Conservation (phyloP, 2,888 invertebrate genomes). For the Ferrisia virgata region DNA sequence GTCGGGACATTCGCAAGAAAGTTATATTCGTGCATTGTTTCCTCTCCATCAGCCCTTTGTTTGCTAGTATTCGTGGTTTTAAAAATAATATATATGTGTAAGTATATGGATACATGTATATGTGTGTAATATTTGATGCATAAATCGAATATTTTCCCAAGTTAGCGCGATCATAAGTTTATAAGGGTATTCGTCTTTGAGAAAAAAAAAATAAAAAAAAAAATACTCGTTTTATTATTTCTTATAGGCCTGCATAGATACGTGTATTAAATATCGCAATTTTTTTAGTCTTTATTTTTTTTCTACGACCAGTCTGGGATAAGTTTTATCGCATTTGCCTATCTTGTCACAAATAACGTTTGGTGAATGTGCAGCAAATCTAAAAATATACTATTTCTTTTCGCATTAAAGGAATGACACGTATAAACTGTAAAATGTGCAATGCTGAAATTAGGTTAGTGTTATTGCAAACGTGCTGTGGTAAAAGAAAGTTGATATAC, state of each 20-base stretch:
- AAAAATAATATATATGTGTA: not conserved
- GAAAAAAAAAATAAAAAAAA: not conserved
- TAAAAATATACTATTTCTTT: not conserved
- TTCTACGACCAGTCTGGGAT: not conserved
- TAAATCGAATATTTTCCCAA: not conserved
- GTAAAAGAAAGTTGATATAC: slow-evolving; percentile 8
- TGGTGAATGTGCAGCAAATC: not conserved
- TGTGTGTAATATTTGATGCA: no score
- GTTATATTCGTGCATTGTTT: not conserved
- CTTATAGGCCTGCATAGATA: not conserved
- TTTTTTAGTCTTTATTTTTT: not conserved
- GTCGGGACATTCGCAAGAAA: not conserved
- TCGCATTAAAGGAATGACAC: not conserved
- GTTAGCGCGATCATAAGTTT: not conserved
- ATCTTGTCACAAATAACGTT: not conserved
- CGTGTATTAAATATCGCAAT: not conserved
- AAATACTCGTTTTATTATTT: not conserved
- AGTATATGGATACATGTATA: no score
- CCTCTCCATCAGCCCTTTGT: not conserved
- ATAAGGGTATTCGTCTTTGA: not conserved
- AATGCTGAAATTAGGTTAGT: slow-evolving; percentile 1
- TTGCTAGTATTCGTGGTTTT: not conserved
- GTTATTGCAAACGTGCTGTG: not conserved
- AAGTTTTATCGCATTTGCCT: not conserved
- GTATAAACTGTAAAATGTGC: not conserved